Evolutionary conservation across 2,888 invertebrate species (phyloP).

Genomic region (Dinocampus coccinellae): DNA sequence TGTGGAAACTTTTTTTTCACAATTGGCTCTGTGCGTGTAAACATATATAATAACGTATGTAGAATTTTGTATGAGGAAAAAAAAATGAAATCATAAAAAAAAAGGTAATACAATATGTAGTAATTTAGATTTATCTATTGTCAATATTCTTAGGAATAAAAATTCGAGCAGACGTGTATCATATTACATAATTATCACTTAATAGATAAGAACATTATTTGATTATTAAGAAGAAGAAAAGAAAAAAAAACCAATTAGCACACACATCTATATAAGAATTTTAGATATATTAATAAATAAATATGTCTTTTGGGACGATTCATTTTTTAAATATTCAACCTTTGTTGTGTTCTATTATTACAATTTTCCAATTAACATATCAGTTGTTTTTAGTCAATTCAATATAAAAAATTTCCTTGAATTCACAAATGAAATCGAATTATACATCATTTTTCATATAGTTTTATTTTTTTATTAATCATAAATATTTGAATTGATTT

Average conservation of each 20-base stretch:
- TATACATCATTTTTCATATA: background rate
- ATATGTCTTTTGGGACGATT: slow-evolving; percentile 62
- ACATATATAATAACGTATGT: slow-evolving; percentile 49
- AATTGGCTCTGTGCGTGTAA: slow-evolving; percentile 47
- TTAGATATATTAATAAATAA: slow-evolving; percentile 59
- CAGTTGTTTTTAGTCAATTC: too few relatives aligned
- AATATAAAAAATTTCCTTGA: too few relatives aligned
- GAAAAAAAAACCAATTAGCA: slow-evolving; percentile 57
- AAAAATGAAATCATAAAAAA: slow-evolving; percentile 34
- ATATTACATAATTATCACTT: slow-evolving; percentile 62
- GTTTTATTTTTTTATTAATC: background rate
- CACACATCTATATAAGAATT: slow-evolving; percentile 64
- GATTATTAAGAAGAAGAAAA: slow-evolving; percentile 52
- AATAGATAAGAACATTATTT: slow-evolving; percentile 52
- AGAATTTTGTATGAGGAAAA: slow-evolving; percentile 58
- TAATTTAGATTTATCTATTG: slow-evolving; percentile 50
- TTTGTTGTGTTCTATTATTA: background rate
- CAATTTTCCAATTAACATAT: background rate
- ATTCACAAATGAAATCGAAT: too few relatives aligned
- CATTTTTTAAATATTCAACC: slow-evolving; percentile 56
- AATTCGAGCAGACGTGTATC: slow-evolving; percentile 63
- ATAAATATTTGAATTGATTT: too few relatives aligned
- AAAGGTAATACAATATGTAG: slow-evolving; percentile 44
- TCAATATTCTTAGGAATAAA: slow-evolving; percentile 48
- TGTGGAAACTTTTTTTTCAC: slow-evolving; percentile 32